phyloP scores from a whole-genome alignment of 2,888 invertebrate species.

The Tenthredo scrophulariae region DNA sequence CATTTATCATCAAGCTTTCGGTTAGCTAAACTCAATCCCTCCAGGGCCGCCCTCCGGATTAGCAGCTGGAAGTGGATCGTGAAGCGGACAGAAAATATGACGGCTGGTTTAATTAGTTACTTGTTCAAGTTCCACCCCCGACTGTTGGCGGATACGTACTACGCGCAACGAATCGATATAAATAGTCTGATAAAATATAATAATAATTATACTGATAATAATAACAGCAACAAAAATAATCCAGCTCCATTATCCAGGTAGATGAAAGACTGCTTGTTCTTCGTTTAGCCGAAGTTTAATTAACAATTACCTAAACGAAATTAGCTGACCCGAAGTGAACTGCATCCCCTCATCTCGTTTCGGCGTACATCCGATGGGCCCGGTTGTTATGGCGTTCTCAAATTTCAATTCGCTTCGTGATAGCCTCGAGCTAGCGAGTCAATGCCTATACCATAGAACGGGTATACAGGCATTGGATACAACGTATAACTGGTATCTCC shows the following conservation, averaged over 20 bases:
- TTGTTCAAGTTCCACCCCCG: conserved; percentile 40
- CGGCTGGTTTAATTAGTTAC: conserved; percentile 51
- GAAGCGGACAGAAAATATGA: conserved; percentile 49
- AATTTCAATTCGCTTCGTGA: conserved; percentile 20
- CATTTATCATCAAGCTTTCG: conserved; percentile 51
- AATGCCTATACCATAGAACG: neutral
- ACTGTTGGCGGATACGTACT: neutral
- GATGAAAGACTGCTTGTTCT: neutral
- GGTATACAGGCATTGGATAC: neutral
- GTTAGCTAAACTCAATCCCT: conserved; percentile 44
- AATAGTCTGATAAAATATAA: conserved; percentile 9
- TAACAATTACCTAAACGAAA: conserved; percentile 7
- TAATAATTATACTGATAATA: neutral
- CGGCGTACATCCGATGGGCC: neutral
- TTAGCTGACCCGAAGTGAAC: neutral
- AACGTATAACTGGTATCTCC: neutral
- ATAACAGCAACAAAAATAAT: neutral
- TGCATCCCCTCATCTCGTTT: neutral
- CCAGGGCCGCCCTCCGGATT: conserved; percentile 47
- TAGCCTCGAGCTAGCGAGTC: neutral
- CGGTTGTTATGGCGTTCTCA: neutral
- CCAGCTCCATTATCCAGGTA: neutral
- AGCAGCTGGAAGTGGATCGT: conserved; percentile 47
- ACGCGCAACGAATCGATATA: conserved; percentile 27
- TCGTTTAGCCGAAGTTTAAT: neutral